Conservation (phyloP, 2,113 vertebrate genomes). For the Heloderma charlesbogerti region DNA sequence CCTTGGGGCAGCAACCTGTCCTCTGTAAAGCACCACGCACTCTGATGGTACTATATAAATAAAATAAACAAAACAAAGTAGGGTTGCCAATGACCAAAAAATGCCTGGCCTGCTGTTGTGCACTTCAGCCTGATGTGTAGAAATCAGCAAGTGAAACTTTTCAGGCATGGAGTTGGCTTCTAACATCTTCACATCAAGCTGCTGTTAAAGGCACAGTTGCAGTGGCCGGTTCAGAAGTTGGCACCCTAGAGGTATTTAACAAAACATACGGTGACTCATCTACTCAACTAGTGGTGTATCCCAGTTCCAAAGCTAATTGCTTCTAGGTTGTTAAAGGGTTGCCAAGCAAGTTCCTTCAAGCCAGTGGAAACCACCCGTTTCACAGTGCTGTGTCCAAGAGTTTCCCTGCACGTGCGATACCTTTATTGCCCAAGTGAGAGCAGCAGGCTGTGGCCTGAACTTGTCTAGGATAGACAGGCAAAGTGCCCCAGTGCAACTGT, state of each 20-base stretch:
- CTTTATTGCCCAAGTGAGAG: constrained; percentile 7
- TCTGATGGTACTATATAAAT: neutral
- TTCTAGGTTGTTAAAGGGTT: neutral
- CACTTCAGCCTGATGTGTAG: neutral
- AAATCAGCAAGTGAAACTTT: neutral
- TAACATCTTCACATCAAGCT: neutral
- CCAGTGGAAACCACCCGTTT: constrained; percentile 11
- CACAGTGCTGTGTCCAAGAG: neutral
- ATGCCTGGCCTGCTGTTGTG: neutral
- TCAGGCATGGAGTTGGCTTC: too few species aligned
- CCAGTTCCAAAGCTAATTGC: neutral
- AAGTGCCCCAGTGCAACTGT: neutral
- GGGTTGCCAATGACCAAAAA: neutral
- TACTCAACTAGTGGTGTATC: neutral
- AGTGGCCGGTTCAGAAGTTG: neutral
- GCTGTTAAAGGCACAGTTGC: neutral
- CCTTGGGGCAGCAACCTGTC: neutral
- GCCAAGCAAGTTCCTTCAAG: constrained; percentile 27
- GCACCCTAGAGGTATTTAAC: neutral
- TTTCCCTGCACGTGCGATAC: neutral
- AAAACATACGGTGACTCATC: neutral
- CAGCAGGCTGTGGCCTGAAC: neutral
- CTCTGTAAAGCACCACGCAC: neutral
- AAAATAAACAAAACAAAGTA: neutral
- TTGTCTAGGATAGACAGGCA: neutral